Percentiles rank a stretch among this genome's conserved stretches.
Conservation (phyloP, 2,888 invertebrate genomes). For the Onthophagus sagittarius region DNA sequence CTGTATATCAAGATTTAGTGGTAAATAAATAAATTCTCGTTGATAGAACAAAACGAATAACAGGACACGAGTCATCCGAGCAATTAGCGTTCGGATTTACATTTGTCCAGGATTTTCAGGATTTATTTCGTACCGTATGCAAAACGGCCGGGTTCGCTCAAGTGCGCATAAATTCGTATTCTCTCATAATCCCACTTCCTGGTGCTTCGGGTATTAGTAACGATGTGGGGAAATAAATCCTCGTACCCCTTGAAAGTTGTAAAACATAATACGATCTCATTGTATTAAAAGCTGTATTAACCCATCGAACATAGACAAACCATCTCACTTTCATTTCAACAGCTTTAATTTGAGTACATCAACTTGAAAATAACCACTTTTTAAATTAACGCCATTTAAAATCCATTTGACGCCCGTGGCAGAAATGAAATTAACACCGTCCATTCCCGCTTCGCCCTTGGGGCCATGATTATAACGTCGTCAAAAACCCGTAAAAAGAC, state of each 20-base stretch:
- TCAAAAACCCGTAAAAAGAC: conserved; percentile 19
- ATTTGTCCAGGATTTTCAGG: not conserved
- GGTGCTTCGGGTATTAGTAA: not conserved
- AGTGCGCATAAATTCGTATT: not conserved
- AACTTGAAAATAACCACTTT: not conserved
- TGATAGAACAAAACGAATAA: not conserved
- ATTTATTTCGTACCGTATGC: not conserved
- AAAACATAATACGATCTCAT: not conserved
- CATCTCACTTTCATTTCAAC: no score
- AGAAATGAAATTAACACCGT: conserved; percentile 21
- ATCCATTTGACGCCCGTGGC: conserved; percentile 9
- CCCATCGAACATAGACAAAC: no score
- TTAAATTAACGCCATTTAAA: not conserved
- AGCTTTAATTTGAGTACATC: not conserved
- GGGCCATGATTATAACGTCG: conserved; percentile 18
- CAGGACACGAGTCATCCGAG: not conserved
- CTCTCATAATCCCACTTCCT: not conserved
- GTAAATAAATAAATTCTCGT: not conserved
- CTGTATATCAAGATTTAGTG: not conserved
- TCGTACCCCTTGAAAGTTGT: not conserved
- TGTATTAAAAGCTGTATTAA: not conserved
- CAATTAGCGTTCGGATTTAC: not conserved
- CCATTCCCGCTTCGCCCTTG: conserved; percentile 8
- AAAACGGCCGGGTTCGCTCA: not conserved
- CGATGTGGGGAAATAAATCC: not conserved